A percentile compares a stretch with the other conserved stretches of the same genome.
phyloP scores from a whole-genome alignment of 2,797 vertebrate species.

The Luscinia megarhynchos region DNA sequence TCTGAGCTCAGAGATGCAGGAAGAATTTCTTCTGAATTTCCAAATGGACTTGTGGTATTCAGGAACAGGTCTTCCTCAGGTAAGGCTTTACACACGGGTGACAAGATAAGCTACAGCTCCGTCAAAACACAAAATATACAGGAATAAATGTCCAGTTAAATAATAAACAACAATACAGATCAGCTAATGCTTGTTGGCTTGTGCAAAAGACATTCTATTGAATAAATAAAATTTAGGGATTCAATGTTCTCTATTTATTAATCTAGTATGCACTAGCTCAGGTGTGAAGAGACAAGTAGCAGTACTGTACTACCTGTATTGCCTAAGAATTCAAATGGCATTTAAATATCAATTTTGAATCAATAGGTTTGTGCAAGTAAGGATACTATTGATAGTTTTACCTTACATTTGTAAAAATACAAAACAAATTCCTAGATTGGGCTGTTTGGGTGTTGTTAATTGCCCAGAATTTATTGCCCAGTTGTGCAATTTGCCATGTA shows the following conservation, averaged over 20 bases:
- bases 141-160: not conserved
- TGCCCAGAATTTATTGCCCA: not conserved
- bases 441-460: not conserved
- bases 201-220: not conserved
- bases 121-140: not conserved
- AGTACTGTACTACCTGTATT: not conserved
- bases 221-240: not conserved
- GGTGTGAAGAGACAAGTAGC: not conserved
- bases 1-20: conserved; percentile 52
- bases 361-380: not conserved
- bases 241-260: not conserved
- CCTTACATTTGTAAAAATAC: not conserved
- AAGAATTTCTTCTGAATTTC: conserved; percentile 73
- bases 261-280: not conserved
- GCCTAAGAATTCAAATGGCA: not conserved
- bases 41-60: conserved; percentile 33
- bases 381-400: not conserved
- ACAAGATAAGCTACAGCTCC: conserved; percentile 65
- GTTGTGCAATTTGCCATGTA: not conserved
- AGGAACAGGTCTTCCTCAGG: conserved; percentile 49
- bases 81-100: conserved; percentile 40
- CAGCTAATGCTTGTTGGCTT: not conserved
- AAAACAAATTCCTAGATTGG: not conserved
- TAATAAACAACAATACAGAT: not conserved
- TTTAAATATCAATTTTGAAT: not conserved